Conservation (phyloP, 2,113 vertebrate genomes). For the Cisticola juncidis region DNA sequence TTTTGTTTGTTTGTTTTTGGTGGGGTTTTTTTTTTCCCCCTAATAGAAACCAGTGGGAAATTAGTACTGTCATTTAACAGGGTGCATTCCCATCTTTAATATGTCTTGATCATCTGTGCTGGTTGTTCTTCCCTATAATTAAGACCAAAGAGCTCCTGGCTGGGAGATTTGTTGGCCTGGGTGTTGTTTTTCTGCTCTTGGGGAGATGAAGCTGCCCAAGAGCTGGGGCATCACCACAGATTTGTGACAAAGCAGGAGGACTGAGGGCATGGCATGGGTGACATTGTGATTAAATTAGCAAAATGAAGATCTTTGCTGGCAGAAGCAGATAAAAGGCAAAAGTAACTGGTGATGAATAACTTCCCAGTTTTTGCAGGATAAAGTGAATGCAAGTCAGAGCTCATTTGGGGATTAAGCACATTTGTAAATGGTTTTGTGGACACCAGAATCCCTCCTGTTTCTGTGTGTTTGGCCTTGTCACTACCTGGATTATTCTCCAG, state of each 20-base stretch:
- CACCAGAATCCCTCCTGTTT: not conserved
- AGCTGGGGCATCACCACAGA: not conserved
- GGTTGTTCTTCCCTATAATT: not conserved
- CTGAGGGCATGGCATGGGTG: too few relatives aligned
- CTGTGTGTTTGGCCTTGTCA: not conserved
- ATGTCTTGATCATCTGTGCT: not conserved
- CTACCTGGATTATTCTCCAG: not conserved
- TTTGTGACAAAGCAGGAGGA: not conserved
- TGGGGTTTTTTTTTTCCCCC: fast-evolving
- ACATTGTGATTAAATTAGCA: not conserved
- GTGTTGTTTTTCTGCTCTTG: not conserved
- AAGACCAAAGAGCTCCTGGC: not conserved
- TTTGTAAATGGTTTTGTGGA: not conserved
- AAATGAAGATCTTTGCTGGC: not conserved
- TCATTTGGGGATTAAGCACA: not conserved
- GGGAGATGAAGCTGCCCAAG: not conserved
- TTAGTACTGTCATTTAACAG: not conserved
- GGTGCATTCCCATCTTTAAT: not conserved
- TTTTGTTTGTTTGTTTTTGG: too few relatives aligned
- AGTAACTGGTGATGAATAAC: not conserved
- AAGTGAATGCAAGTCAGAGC: not conserved
- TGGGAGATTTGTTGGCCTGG: not conserved
- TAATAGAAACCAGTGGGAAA: not conserved
- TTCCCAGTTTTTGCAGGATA: not conserved
- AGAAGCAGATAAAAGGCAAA: not conserved